A percentile compares a stretch with the other conserved stretches of the same genome.
Evolutionary conservation across 2,888 invertebrate genomes (phyloP).

Genomic region (Lochmaea crataegi): DNA sequence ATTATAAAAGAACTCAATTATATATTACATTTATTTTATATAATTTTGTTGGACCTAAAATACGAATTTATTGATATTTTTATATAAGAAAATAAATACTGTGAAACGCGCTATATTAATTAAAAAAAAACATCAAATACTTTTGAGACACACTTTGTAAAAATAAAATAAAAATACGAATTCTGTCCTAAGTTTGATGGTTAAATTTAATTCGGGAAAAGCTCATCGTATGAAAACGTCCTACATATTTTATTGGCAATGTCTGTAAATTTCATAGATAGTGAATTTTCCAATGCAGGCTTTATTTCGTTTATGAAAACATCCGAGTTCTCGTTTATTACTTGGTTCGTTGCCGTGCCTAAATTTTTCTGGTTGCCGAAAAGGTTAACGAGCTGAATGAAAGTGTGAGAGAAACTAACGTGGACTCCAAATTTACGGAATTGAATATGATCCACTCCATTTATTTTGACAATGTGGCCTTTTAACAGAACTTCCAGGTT

Average conservation of each 20-base stretch:
- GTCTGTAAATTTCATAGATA: conserved; percentile 75
- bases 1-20: too few relatives aligned
- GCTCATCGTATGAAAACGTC: conserved; percentile 76
- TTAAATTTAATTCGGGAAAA: conserved; percentile 67
- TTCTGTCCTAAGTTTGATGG: neutral
- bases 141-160: neutral
- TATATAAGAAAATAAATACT: too few relatives aligned
- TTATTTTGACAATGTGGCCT: conserved; percentile 69
- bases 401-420: conserved; percentile 71
- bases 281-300: conserved; percentile 73
- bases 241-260: conserved; percentile 78
- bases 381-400: conserved; percentile 73
- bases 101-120: too few relatives aligned
- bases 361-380: conserved; percentile 75
- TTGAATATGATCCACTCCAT: conserved; percentile 71
- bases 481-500: conserved; percentile 74
- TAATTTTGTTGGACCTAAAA: too few relatives aligned
- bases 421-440: conserved; percentile 74
- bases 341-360: conserved; percentile 74
- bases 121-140: too few relatives aligned
- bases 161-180: neutral
- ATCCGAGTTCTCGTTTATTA: conserved; percentile 76
- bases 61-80: too few relatives aligned
- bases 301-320: conserved; percentile 76
- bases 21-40: too few relatives aligned